Evolutionary conservation across 2,797 vertebrate species (phyloP).

Genomic region (Pipistrellus kuhlii): DNA sequence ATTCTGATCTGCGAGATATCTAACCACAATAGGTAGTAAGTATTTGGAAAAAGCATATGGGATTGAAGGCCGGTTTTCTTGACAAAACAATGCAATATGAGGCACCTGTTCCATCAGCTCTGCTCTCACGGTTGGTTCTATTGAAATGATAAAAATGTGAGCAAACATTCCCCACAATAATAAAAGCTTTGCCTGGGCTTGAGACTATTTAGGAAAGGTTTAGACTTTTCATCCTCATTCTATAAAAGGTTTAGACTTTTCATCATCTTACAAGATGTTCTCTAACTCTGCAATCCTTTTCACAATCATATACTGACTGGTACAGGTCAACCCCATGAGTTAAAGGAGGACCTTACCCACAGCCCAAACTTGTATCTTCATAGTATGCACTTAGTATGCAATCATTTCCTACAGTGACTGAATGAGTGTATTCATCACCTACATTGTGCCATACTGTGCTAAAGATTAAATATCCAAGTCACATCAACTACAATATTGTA

Average conservation of each 20-base stretch:
- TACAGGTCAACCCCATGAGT: not conserved
- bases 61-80: conserved; percentile 93
- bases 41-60: conserved; percentile 93
- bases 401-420: not conserved
- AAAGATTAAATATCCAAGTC: not conserved
- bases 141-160: conserved; percentile 61
- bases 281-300: not conserved
- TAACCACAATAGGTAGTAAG: conserved; percentile 92
- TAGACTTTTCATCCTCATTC: not conserved
- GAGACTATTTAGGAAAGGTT: not conserved
- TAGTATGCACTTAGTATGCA: not conserved
- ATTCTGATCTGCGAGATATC: conserved; percentile 93
- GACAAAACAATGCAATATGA: conserved; percentile 94
- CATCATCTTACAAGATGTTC: not conserved
- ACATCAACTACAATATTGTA: not conserved
- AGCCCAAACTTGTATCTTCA: not conserved
- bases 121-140: conserved; percentile 93
- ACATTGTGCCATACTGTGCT: not conserved
- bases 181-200: not conserved
- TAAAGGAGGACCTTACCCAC: not conserved
- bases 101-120: conserved; percentile 95
- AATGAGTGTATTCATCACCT: not conserved
- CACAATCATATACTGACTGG: not conserved
- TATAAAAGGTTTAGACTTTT: too few species aligned
- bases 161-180: not conserved